Evolutionary conservation across 2,113 vertebrate genomes (phyloP).

Genomic region (Nesospiza acunhae): DNA sequence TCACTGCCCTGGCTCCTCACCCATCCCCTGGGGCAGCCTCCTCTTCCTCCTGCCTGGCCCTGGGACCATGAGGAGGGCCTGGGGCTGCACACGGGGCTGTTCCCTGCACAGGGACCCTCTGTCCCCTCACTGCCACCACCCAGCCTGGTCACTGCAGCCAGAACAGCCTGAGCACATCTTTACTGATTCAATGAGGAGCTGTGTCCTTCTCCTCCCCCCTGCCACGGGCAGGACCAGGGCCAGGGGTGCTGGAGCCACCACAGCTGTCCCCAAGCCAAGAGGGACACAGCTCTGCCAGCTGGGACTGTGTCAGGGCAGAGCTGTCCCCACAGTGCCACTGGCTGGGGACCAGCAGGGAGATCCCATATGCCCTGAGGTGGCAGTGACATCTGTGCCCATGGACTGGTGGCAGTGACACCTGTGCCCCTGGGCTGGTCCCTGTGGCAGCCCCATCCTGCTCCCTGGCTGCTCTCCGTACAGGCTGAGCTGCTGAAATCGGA

Average conservation of each 20-base stretch:
- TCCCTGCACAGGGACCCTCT: too few relatives aligned
- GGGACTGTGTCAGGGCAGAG: neutral
- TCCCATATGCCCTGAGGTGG: neutral
- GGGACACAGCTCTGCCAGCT: neutral
- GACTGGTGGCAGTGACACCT: too few relatives aligned
- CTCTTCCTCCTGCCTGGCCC: neutral
- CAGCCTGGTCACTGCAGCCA: neutral
- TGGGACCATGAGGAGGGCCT: neutral
- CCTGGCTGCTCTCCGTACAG: too few relatives aligned
- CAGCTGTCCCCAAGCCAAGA: neutral
- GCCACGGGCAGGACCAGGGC: too few relatives aligned
- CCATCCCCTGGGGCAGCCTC: neutral
- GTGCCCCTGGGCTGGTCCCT: too few relatives aligned
- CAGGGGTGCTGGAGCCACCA: neutral
- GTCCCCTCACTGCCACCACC: neutral
- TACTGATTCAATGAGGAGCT: accelerated
- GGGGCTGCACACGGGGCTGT: neutral
- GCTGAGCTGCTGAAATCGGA: too few relatives aligned
- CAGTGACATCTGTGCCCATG: neutral
- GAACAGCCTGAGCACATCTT: accelerated
- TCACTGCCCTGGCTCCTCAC: neutral
- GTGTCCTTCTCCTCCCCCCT: neutral
- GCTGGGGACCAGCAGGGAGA: neutral
- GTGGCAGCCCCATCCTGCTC: too few relatives aligned
- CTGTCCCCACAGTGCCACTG: neutral